Evolutionary conservation across 2,113 vertebrate genomes (phyloP).

Genomic region (Ardeotis arabs): DNA sequence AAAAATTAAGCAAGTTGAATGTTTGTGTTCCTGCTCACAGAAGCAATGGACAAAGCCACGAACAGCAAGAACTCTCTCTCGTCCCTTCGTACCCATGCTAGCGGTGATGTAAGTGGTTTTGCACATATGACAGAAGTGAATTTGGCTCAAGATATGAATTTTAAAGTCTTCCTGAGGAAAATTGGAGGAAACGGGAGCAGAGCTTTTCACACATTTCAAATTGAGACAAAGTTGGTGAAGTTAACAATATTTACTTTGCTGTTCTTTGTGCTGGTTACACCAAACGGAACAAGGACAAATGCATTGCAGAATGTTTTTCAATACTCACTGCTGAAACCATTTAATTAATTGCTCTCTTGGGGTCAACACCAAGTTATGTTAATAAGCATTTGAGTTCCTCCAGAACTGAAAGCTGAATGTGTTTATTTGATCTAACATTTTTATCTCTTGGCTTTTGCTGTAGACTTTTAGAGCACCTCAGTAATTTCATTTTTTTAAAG

Average conservation of each 20-base stretch:
- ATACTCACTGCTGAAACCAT: not conserved
- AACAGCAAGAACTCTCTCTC: not conserved
- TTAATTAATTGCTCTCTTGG: conserved; percentile 3
- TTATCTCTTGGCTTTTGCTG: not conserved
- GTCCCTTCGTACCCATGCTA: not conserved
- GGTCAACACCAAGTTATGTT: not conserved
- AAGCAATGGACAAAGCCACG: not conserved
- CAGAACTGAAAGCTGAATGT: not conserved
- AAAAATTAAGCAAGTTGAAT: not conserved
- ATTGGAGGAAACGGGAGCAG: not conserved
- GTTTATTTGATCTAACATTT: not conserved
- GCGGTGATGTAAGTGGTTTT: not conserved
- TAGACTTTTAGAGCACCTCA: not conserved
- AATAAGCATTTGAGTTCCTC: not conserved
- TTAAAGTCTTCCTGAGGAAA: not conserved
- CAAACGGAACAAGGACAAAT: not conserved
- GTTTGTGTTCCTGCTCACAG: not conserved
- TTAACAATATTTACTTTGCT: conserved; percentile 8
- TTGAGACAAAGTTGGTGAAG: not conserved
- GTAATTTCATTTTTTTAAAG: not conserved
- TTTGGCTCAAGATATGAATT: not conserved
- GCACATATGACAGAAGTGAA: not conserved
- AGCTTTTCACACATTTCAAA: not conserved
- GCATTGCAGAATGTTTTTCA: not conserved
- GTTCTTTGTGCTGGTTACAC: not conserved